These are phyloP conservation scores for Pithecia hirsuta DNA, from an alignment of 2,797 vertebrate species.

Conservation along the genomic window DNA sequence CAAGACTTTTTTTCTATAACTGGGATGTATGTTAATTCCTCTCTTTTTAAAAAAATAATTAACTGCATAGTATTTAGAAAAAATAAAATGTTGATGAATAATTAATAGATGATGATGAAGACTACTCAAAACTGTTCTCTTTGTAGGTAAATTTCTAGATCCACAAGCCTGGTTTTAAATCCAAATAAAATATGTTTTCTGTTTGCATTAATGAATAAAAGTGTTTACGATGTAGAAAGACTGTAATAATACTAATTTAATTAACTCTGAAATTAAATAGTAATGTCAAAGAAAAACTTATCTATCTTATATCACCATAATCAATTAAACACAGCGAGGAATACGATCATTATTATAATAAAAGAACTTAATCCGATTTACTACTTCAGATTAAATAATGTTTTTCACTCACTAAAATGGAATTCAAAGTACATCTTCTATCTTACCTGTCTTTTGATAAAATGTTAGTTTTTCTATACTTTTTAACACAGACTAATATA, in stretches of 20 bases:
- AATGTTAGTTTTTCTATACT: background rate
- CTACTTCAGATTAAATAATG: background rate
- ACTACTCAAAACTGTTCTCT: background rate
- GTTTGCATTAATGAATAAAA: conserved; percentile 33
- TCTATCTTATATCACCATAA: conserved; percentile 6
- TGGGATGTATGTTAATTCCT: background rate
- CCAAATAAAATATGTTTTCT: too few species aligned
- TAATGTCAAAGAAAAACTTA: conserved; percentile 59
- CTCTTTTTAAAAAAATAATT: background rate
- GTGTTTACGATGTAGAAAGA: background rate
- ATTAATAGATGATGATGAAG: background rate
- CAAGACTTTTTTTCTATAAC: background rate
- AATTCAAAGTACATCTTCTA: background rate
- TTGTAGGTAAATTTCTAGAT: conserved; percentile 36
- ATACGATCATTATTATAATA: background rate
- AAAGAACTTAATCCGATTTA: conserved; percentile 20
- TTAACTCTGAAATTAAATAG: conserved; percentile 60
- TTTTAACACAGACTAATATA: background rate
- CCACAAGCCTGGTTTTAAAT: background rate
- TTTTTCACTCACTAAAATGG: background rate
- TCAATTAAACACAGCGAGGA: conserved; percentile 28
- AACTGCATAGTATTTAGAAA: background rate
- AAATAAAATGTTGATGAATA: background rate
- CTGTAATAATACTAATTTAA: conserved; percentile 47
- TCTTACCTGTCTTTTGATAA: background rate